Percentiles rank a stretch among this genome's conserved stretches.
phyloP scores from a whole-genome alignment of 2,888 invertebrate genomes.

The Pyrocoelia pectoralis region DNA sequence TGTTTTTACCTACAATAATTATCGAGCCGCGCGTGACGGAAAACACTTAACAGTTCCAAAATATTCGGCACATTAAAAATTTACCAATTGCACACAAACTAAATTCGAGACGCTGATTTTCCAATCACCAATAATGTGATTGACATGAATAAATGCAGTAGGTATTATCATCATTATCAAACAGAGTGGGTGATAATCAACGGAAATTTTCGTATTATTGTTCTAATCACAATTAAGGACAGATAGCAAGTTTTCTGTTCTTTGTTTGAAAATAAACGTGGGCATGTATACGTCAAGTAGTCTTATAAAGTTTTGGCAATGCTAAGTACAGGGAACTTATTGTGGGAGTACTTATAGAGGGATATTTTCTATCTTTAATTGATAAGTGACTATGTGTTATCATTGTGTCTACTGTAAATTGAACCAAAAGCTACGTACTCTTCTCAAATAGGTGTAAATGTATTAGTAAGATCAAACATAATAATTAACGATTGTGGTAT shows the following conservation, averaged over 20 bases:
- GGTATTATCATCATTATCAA: too few relatives aligned
- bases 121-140: too few relatives aligned
- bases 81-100: too few relatives aligned
- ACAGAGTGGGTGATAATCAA: too few relatives aligned
- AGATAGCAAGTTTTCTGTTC: not conserved
- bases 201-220: too few relatives aligned
- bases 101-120: too few relatives aligned
- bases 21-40: too few relatives aligned
- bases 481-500: not conserved
- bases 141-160: too few relatives aligned
- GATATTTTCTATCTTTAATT: slow-evolving; percentile 1
- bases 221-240: too few relatives aligned
- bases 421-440: not conserved
- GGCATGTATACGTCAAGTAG: not conserved
- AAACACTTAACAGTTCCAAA: too few relatives aligned
- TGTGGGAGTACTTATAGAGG: not conserved
- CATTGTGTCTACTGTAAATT: not conserved
- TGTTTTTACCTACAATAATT: too few relatives aligned
- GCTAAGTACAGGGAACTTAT: not conserved
- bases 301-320: not conserved
- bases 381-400: not conserved
- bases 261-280: not conserved
- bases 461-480: not conserved
- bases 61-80: too few relatives aligned
- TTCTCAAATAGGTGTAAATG: not conserved